Conservation (phyloP, 1,140 invertebrate genomes). For the Mercenaria mercenaria region DNA sequence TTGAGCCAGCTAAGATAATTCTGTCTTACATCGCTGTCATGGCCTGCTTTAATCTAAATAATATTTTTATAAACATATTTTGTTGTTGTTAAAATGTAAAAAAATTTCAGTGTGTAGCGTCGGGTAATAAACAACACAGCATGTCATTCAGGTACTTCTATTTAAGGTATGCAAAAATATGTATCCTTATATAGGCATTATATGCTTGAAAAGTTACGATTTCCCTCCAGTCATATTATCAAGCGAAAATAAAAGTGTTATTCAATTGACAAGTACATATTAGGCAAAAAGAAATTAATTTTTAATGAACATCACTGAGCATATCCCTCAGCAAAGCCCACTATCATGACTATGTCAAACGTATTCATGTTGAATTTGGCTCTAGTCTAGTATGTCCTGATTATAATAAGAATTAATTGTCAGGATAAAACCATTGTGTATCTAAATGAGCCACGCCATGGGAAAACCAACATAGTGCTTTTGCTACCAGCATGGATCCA, state of each 20-base stretch:
- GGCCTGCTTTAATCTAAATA: background rate
- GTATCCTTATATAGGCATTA: background rate
- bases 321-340: too few species aligned
- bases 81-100: background rate
- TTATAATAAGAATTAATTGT: too few species aligned
- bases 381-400: too few species aligned
- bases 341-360: too few species aligned
- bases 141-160: background rate
- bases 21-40: background rate
- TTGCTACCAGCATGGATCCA: too few species aligned
- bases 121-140: constrained; percentile 3
- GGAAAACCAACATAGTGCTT: too few species aligned
- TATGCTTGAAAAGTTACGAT: background rate
- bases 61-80: background rate
- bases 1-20: background rate
- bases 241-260: background rate
- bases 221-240: constrained; percentile 2
- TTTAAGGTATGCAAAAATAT: background rate
- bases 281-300: background rate
- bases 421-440: too few species aligned
- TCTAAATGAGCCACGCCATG: too few species aligned
- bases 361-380: too few species aligned
- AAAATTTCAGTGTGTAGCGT: background rate
- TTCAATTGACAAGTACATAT: background rate
- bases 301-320: too few species aligned